phyloP scores from a whole-genome alignment of 2,888 invertebrate species.

The Dryobotodes eremita region DNA sequence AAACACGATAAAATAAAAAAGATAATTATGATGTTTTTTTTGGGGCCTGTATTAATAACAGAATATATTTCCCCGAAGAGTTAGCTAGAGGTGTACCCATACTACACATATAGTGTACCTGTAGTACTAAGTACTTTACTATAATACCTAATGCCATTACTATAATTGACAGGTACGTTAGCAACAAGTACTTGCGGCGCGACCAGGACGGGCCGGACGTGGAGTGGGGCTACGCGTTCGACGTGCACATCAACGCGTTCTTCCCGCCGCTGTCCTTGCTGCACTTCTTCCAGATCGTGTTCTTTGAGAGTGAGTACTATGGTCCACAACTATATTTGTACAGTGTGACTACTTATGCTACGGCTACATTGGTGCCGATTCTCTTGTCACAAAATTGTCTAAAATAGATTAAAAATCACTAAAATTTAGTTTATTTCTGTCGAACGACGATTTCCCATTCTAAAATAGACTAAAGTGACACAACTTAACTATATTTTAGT shows the following conservation, averaged over 20 bases:
- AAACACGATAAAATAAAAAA: too few relatives aligned
- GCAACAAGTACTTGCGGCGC: constrained; percentile 94
- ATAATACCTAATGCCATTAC: background rate
- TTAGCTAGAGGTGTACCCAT: background rate
- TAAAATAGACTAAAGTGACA: too few relatives aligned
- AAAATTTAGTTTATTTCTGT: too few relatives aligned
- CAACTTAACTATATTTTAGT: too few relatives aligned
- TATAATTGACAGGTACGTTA: constrained; percentile 92
- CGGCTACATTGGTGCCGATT: too few relatives aligned
- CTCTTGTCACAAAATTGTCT: too few relatives aligned
- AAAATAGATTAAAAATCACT: too few relatives aligned
- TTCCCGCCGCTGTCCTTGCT: constrained; percentile 98
- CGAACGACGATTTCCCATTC: too few relatives aligned
- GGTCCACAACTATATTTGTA: background rate
- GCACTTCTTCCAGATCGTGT: constrained; percentile 97
- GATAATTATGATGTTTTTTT: too few relatives aligned
- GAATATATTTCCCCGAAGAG: background rate
- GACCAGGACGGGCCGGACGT: constrained; percentile 92
- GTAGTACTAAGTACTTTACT: background rate
- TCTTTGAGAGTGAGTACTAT: constrained; percentile 93
- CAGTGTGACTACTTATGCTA: background rate
- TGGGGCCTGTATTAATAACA: background rate
- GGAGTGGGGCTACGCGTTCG: constrained; percentile 99
- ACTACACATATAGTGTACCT: background rate
- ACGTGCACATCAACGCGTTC: constrained; percentile 99